phyloP scores from a whole-genome alignment of 2,113 vertebrate species.

The Bostrychus sinensis region DNA sequence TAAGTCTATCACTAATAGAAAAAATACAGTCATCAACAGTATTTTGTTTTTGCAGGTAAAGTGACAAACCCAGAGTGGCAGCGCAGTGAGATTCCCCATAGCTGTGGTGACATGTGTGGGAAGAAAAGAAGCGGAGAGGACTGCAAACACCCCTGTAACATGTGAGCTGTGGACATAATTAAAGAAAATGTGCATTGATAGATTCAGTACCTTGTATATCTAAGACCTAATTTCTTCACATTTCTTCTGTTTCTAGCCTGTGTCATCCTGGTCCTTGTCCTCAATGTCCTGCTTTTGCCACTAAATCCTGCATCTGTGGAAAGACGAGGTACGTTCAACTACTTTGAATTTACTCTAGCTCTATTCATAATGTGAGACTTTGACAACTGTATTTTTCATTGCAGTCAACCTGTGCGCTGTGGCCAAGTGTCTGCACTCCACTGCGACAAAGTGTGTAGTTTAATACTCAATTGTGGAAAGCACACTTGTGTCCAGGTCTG shows the following conservation, averaged over 20 bases:
- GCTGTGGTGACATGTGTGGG: constrained; percentile 97
- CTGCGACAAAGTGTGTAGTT: constrained; percentile 88
- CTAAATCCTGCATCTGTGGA: constrained; percentile 92
- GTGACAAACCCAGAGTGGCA: constrained; percentile 97
- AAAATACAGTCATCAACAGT: neutral
- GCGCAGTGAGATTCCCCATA: constrained; percentile 97
- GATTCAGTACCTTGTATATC: neutral
- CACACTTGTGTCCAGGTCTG: constrained; percentile 91
- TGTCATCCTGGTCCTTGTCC: constrained; percentile 98
- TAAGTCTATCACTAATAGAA: neutral
- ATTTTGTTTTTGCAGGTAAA: constrained; percentile 82
- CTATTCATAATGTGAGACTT: neutral
- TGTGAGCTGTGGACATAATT: constrained; percentile 82
- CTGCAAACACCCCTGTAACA: constrained; percentile 96
- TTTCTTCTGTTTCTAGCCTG: constrained; percentile 76
- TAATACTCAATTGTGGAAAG: constrained; percentile 87
- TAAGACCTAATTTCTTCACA: neutral
- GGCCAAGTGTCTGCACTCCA: constrained; percentile 85
- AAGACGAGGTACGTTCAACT: constrained; percentile 84
- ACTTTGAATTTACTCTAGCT: neutral
- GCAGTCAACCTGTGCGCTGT: constrained; percentile 93
- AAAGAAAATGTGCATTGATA: neutral
- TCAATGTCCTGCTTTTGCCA: constrained; percentile 92
- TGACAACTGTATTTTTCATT: neutral
- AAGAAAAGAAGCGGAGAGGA: constrained; percentile 90